A percentile compares a stretch with the other conserved stretches of the same genome.
phyloP scores from a whole-genome alignment of 1,140 invertebrate genomes.

The Stegodyphus mimosarum region DNA sequence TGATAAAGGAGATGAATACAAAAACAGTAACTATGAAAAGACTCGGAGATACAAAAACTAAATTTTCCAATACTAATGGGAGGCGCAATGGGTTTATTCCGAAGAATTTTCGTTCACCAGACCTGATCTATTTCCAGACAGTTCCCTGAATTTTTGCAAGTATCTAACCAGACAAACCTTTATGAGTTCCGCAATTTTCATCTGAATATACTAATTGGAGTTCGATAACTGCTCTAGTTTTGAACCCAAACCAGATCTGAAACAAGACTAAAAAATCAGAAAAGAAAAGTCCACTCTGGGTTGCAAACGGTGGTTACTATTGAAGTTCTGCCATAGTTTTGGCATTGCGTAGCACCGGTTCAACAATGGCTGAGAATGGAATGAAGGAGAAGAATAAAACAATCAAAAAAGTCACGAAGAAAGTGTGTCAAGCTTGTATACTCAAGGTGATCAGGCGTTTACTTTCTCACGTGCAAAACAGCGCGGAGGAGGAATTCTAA shows the following conservation, averaged over 20 bases:
- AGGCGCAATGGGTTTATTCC: no score
- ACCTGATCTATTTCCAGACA: no score
- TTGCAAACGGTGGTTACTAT: background rate
- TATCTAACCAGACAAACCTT: no score
- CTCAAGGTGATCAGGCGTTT: constrained; percentile 50
- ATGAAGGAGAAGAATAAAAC: background rate
- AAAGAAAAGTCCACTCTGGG: background rate
- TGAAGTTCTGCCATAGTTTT: background rate
- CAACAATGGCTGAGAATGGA: background rate
- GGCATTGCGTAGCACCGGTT: background rate
- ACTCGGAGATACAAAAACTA: no score
- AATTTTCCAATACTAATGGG: no score
- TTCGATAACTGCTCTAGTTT: constrained; percentile 32
- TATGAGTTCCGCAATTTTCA: no score
- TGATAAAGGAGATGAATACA: no score
- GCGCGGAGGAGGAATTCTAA: constrained; percentile 47
- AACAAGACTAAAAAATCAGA: background rate
- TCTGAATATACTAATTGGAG: no score
- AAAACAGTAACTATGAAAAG: no score
- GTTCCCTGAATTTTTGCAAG: no score
- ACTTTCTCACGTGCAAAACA: constrained; percentile 53
- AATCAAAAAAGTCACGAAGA: constrained; percentile 11
- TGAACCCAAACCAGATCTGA: background rate
- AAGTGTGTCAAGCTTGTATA: constrained; percentile 50
- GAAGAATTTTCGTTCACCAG: no score